Evolutionary conservation across 1,140 invertebrate species (phyloP), one percentile per base, ranked within the genome.

Genomic region (Drosophila mauritiana): DNA sequence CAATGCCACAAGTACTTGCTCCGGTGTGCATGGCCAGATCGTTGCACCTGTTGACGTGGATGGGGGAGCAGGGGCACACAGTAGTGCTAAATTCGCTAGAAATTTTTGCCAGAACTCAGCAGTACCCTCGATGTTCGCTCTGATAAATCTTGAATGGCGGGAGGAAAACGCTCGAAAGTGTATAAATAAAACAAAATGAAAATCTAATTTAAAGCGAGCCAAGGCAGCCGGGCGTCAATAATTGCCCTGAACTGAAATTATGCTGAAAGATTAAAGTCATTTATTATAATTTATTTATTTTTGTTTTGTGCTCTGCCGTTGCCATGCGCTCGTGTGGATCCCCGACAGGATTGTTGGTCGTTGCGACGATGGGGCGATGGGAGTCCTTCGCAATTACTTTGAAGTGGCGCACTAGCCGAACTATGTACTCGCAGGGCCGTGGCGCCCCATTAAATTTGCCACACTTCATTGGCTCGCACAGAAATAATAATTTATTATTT

Each of bases 401-500:
- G 77, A 88, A 88, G 84, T 88, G 67, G 75, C 51, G 79, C 80
- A 89, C 76, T 80, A 83, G 76, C 76, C 64, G 67, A 77, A 89
- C 84, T 88, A 83, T 89, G 74, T 79, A 78, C 58, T 83, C 55
- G 59, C 64, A 68, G 73, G 74, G 52, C 56, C 55, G 68, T 70
- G 69, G 76, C 76, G 76, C 59, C 43, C 76, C 84, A 88, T 88
- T 88, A 88, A 84, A 88, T 88, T 88, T 84, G 84, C 76, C 77
- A 88, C 84, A 88, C 76, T 88, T 88, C 84, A 88, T 88, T 89
- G 84, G 84, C 76, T 78, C 67, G 80, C 80, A 63, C 59, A 70
- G 68, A 77, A 89, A 88, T 88, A 89, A 88, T 88, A 88, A 88
- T 88, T 88, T 88, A 88, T 88, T 88, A 88, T 88, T 88, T 89